Evolutionary conservation across 2,888 invertebrate species (phyloP).

Genomic region (Zygogramma bicolorata): DNA sequence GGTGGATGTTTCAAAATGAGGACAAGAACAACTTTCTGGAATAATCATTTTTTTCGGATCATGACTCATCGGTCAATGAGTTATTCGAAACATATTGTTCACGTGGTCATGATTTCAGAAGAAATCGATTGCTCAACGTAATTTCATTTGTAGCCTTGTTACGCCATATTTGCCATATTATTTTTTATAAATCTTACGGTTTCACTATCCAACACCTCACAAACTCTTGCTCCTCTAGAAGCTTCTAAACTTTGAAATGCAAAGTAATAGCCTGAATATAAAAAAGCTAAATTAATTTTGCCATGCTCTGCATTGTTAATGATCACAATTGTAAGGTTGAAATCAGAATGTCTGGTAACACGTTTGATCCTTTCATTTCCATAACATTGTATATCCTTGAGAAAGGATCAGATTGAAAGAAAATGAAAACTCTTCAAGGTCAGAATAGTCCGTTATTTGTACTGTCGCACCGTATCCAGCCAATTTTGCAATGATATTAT

Average conservation of each 20-base stretch:
- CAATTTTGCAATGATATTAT: not conserved
- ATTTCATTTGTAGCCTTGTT: not conserved
- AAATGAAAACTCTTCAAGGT: not conserved
- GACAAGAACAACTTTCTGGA: not conserved
- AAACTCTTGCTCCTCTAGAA: too few species aligned
- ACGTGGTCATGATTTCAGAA: not conserved
- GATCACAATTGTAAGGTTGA: too few species aligned
- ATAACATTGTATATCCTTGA: not conserved
- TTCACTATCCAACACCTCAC: not conserved
- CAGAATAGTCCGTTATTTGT: not conserved
- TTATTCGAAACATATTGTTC: not conserved
- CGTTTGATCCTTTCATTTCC: not conserved
- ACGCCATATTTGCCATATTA: not conserved
- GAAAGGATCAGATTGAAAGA: not conserved
- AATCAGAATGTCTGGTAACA: not conserved
- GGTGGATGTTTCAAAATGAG: too few species aligned
- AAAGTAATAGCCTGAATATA: too few species aligned
- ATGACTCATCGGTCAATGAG: not conserved
- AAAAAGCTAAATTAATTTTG: too few species aligned
- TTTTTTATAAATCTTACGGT: not conserved
- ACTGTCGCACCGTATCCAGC: too few species aligned
- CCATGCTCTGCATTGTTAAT: too few species aligned
- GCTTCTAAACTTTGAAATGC: too few species aligned
- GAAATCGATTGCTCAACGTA: too few species aligned
- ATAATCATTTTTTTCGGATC: not conserved